Evolutionary conservation across 1,140 invertebrate genomes (phyloP), one percentile per base, ranked within the genome.

Genomic region (Nautilus pompilius): DNA sequence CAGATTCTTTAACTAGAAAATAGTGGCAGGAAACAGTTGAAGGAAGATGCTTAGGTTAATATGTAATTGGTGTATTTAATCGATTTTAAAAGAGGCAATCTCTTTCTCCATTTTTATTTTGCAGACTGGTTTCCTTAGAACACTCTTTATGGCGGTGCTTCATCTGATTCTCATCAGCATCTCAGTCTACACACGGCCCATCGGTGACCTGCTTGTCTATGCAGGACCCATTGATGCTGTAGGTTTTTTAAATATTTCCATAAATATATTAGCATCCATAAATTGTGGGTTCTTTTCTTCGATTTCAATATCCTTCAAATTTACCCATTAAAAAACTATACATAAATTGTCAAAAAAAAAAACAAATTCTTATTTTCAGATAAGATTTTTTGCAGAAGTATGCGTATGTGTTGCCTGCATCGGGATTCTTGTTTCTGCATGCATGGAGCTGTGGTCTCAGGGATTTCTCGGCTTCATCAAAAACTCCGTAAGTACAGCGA

Each of bases 401-500:
- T 87, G 90, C 2, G 95, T 93, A 1, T 87, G 96, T 53, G 72
- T 90, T 2, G 92, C 91, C 30, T 95, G 96, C 34, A 75, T 96
- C 0, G 89, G 89, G 71, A 89, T 95, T n/a, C 84, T 98, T 62
- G 83, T 95, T 46, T 92, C 97, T 77, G 93, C 96, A 80, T 90
- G 93, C 0, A 91, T 93, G 70, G 96, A 99, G 84, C 89, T 99
- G 60, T 89, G 92, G 76, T 95, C 96, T 81, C 93, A 97, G 82
- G 96, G 96, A 36, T 78, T 97, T 20, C 84, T 88, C 33, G 91
- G 91, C 1, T 98, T 96, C 82, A 81, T 97, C 34, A 93, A 93
- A 75, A 95, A 96, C 84, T 85, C 96, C 88, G 95, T 96, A 85
- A 85, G 86, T 77, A 62, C n/a, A n/a, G n/a, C n/a, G n/a, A n/a